A percentile compares a stretch with the other conserved stretches of the same genome.
Conservation (phyloP, 2,113 vertebrate genomes). For the Cnemophilus loriae region DNA sequence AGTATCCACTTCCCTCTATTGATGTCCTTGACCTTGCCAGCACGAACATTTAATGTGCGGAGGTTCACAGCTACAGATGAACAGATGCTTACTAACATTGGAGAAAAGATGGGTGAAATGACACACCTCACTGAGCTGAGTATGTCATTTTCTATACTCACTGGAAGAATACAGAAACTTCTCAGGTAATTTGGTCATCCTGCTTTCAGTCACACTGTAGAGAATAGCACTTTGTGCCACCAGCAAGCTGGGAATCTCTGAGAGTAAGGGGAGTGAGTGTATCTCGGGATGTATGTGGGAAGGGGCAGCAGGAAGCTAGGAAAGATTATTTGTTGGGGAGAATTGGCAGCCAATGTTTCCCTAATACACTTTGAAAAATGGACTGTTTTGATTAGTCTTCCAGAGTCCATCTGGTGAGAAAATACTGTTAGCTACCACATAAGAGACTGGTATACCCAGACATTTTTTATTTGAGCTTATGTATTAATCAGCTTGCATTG, state of each 20-base stretch:
- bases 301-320: background rate
- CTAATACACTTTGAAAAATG: background rate
- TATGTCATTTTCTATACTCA: conserved; percentile 88
- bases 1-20: conserved; percentile 78
- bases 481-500: background rate
- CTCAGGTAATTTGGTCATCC: conserved; percentile 74
- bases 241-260: background rate
- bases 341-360: background rate
- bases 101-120: conserved; percentile 80
- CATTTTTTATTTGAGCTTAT: background rate
- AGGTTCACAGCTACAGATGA: conserved; percentile 69
- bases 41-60: conserved; percentile 79
- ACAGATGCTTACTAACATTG: conserved; percentile 71
- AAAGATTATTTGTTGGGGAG: background rate
- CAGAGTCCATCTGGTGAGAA: background rate
- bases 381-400: background rate
- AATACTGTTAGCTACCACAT: background rate
- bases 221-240: background rate
- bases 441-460: background rate
- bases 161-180: conserved; percentile 82
- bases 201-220: background rate
- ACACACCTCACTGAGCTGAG: conserved; percentile 78
- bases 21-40: conserved; percentile 84
- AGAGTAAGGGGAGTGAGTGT: background rate
- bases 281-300: background rate